Evolutionary conservation across 2,888 invertebrate species (phyloP).

Genomic region (Microctonus hyperodae): DNA sequence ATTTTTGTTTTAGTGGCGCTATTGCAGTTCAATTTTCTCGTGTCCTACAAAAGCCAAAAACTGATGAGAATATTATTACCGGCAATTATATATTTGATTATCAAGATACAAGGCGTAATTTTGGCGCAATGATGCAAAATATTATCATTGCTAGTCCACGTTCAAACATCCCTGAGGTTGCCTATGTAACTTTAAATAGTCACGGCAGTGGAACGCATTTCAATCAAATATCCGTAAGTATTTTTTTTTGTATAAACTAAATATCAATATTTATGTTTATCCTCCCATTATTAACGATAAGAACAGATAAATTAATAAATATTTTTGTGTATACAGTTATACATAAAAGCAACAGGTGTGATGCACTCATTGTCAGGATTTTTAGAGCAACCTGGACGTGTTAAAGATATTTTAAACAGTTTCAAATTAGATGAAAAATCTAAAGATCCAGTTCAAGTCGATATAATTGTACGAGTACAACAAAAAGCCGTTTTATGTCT

Average conservation of each 20-base stretch:
- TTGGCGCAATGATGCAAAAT: conserved; percentile 69
- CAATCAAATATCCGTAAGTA: conserved; percentile 69
- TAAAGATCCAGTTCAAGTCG: conserved; percentile 70
- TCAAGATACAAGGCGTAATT: conserved; percentile 70
- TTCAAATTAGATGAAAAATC: conserved; percentile 63
- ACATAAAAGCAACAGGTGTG: conserved; percentile 68
- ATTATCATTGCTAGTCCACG: conserved; percentile 72
- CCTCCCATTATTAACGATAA: not conserved
- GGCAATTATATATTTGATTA: conserved; percentile 77
- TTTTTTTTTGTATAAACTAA: not conserved
- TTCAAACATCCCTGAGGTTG: conserved; percentile 72
- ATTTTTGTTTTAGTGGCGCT: conserved; percentile 65
- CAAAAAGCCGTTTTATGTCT: conserved; percentile 73
- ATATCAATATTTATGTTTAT: not conserved
- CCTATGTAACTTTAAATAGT: conserved; percentile 67
- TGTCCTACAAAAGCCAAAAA: conserved; percentile 68
- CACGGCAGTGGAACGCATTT: conserved; percentile 68
- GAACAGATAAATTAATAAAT: conserved; percentile 21
- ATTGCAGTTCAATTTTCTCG: conserved; percentile 73
- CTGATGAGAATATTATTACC: conserved; percentile 70
- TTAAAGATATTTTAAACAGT: conserved; percentile 63
- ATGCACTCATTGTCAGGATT: conserved; percentile 63
- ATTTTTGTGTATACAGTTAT: conserved; percentile 63
- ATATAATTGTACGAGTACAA: conserved; percentile 72
- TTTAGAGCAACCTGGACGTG: conserved; percentile 66